Conservation (phyloP, 92 coral and sea anemone genomes). For the Zoanthus sociatus region DNA sequence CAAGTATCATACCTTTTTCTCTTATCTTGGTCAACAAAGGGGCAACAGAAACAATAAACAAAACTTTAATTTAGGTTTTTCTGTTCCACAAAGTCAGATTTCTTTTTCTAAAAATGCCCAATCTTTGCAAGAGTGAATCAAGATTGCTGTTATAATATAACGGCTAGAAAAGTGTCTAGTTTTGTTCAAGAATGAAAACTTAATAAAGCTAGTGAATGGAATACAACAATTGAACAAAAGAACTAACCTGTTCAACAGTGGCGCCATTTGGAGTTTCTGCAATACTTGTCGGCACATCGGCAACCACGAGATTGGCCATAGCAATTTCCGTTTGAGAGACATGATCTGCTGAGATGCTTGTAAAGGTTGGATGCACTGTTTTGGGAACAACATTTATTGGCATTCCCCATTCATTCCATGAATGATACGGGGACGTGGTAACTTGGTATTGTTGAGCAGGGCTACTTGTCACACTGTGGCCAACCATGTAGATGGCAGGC, state of each 20-base stretch:
- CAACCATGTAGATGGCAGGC: conserved; percentile 48
- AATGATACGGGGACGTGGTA: conserved; percentile 30
- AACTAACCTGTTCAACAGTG: conserved; percentile 36
- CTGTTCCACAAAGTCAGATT: too few species aligned
- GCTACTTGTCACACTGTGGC: conserved; percentile 12
- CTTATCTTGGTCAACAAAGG: too few species aligned
- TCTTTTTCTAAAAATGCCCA: too few species aligned
- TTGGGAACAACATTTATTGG: conserved; percentile 43
- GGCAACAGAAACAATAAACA: too few species aligned
- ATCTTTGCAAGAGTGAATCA: too few species aligned
- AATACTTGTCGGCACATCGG: conserved; percentile 38
- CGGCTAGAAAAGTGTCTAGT: too few species aligned
- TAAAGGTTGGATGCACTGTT: conserved; percentile 34
- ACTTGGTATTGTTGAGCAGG: conserved; percentile 42
- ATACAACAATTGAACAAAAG: neutral
- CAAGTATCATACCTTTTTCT: too few species aligned
- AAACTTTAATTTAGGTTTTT: too few species aligned
- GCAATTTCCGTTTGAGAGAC: conserved; percentile 39
- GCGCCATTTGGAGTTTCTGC: conserved; percentile 46
- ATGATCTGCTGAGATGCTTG: conserved; percentile 32
- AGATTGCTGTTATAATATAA: too few species aligned
- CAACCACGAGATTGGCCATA: conserved; percentile 42
- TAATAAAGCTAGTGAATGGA: neutral
- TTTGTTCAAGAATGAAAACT: too few species aligned
- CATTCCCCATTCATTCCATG: conserved; percentile 53